A percentile compares a stretch with the other conserved stretches of the same genome.
phyloP scores from a whole-genome alignment of 2,888 invertebrate genomes.

The Congeria kusceri region DNA sequence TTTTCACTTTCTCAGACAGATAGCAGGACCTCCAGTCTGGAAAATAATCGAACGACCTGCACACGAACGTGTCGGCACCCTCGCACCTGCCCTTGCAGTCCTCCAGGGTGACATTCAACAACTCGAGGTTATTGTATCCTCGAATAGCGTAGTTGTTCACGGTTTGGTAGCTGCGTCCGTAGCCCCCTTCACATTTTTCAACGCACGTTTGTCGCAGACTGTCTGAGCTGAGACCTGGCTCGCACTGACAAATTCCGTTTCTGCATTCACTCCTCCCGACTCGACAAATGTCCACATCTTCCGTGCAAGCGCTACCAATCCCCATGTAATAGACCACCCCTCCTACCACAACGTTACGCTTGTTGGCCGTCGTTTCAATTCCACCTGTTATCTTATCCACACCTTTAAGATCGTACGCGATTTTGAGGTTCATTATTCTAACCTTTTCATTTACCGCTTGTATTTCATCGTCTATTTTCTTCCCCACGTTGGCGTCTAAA shows the following conservation, averaged over 20 bases:
- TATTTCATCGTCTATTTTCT: constrained; percentile 24
- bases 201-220: constrained; percentile 28
- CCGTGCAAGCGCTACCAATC: constrained; percentile 43
- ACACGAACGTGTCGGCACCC: constrained; percentile 21
- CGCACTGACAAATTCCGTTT: constrained; percentile 51
- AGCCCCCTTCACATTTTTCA: constrained; percentile 24
- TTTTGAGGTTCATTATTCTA: constrained; percentile 16
- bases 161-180: constrained; percentile 53
- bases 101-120: constrained; percentile 32
- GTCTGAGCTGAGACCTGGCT: constrained; percentile 47
- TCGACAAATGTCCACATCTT: constrained; percentile 32
- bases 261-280: constrained; percentile 49
- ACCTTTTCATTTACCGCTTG: constrained; percentile 15
- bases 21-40: constrained; percentile 43
- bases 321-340: constrained; percentile 52
- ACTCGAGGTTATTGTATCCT: constrained; percentile 34
- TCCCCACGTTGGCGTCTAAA: constrained; percentile 21
- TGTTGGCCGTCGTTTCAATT: constrained; percentile 4
- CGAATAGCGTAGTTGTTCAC: constrained; percentile 47
- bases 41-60: constrained; percentile 54
- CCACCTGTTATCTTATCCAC: neutral
- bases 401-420: constrained; percentile 13
- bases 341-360: constrained; percentile 47
- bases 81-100: constrained; percentile 47
- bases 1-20: constrained; percentile 40